Base-by-base conservation (phyloP, 2,797 vertebrate species). In the Oryzias dopingdopingensis region DNA sequence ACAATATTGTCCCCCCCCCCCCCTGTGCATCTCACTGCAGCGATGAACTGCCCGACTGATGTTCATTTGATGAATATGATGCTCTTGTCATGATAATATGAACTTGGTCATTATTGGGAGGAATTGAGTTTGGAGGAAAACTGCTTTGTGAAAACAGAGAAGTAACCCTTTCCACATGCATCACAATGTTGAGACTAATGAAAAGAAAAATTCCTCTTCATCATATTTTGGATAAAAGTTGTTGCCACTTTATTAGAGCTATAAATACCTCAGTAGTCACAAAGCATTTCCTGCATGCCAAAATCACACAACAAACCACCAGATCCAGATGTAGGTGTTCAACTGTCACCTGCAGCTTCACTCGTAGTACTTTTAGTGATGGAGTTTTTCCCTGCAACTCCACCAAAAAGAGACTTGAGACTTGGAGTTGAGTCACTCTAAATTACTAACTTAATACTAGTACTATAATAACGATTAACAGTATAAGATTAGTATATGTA, bases 31-130 rank as follows among this genome's bases (percentile, higher is more conserved):
- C 72, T 81, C 76, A 59, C 62, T 59, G 59, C 56, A 45, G 56
- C 59, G 12, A 81, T 78, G 83, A 86, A 86, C 73, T 74, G 77
- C 70, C 75, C 77, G 77, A 83, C 69, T 74, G 82, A 84, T 75
- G 80, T 67, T 86, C 68, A 54, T 80, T 79, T 85, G 85, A 88
- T 86, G 82, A 89, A 87, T 85, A 86, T 60, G 79, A 83, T 76
- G 60, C 72, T 42, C 74, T 76, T 76, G 77, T 82, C 78, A 69
- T 61, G 49, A 70, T 76, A 59, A 74, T 80, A 78, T 72, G 72
- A 86, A 84, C 75, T 74, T 59, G 62, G 76, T 72, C 77, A 77
- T 86, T 80, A 82, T 62, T 50, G 61, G 62, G 49, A 74, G 23
- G 72, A 86, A 86, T 70, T 81, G 77, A 76, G 66, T 86, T 86